Conservation (phyloP, 2,888 invertebrate genomes). For the Ophioninae sp. region DNA sequence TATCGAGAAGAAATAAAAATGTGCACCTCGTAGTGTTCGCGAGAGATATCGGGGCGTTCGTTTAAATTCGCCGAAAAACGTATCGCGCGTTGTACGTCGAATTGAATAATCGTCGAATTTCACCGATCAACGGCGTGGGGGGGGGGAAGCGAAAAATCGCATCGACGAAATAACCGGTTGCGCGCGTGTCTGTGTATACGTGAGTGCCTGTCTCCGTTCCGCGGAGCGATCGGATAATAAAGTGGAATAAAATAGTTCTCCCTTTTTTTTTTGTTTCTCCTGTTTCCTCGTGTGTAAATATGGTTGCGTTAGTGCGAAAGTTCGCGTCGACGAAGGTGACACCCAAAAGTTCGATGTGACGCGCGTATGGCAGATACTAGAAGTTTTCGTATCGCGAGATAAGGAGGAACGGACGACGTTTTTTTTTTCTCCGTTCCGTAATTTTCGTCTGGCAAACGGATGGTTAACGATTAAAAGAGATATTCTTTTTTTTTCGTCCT, state of each 20-base stretch:
- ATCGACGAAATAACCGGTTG: constrained; percentile 31
- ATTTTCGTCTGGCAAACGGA: constrained; percentile 2
- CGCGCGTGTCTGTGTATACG: constrained; percentile 24
- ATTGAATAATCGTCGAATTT: not conserved
- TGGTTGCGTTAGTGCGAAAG: constrained; percentile 54
- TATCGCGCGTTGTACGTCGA: not conserved
- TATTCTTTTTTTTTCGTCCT: constrained; percentile 5
- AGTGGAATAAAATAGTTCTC: constrained; percentile 14
- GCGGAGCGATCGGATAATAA: constrained; percentile 25
- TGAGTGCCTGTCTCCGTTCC: constrained; percentile 11
- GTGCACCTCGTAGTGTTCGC: constrained; percentile 73
- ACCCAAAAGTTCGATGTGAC: constrained; percentile 75
- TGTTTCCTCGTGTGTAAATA: constrained; percentile 70
- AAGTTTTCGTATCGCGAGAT: constrained; percentile 65
- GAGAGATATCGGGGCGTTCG: constrained; percentile 39
- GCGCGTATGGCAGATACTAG: constrained; percentile 78
- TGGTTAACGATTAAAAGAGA: constrained; percentile 34
- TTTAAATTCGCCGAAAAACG: constrained; percentile 54
- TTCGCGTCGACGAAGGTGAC: constrained; percentile 73
- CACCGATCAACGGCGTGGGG: not conserved
- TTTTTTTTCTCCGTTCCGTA: constrained; percentile 23
- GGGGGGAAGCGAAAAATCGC: not conserved
- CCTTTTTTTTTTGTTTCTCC: constrained; percentile 5
- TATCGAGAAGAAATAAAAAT: constrained; percentile 67
- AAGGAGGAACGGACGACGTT: constrained; percentile 63